These are phyloP conservation scores for Plemyria rubiginata DNA, from an alignment of 2,888 invertebrate genomes.

Conservation along the genomic window DNA sequence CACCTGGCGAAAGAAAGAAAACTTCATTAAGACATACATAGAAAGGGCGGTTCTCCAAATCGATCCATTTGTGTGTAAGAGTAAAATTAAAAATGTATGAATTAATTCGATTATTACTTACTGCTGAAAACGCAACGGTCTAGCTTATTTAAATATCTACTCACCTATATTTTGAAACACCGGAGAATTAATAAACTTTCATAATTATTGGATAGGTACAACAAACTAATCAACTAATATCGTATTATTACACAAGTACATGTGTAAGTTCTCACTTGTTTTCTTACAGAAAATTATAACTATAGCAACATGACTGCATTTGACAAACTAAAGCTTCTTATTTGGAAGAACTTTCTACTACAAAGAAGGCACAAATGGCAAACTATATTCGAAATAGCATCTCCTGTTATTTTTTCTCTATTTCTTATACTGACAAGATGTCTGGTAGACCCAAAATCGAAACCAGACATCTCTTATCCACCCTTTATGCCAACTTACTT, in stretches of 20 bases:
- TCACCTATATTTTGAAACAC: too few species aligned
- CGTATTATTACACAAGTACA: too few species aligned
- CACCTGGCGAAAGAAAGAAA: not conserved
- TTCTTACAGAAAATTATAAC: conserved; percentile 38
- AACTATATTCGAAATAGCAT: conserved; percentile 88
- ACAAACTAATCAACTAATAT: too few species aligned
- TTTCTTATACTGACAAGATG: conserved; percentile 90
- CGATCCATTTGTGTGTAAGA: conserved; percentile 15
- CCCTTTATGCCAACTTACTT: conserved; percentile 75
- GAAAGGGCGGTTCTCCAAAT: conserved; percentile 24
- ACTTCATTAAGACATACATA: not conserved
- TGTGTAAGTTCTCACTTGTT: not conserved
- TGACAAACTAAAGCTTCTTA: conserved; percentile 88
- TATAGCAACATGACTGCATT: conserved; percentile 66
- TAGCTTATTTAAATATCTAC: too few species aligned
- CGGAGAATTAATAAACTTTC: too few species aligned
- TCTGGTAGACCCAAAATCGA: conserved; percentile 86
- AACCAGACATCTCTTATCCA: conserved; percentile 64
- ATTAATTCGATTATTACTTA: not conserved
- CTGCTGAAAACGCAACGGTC: too few species aligned
- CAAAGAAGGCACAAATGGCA: conserved; percentile 90
- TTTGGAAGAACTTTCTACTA: conserved; percentile 93
- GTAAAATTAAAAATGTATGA: conserved; percentile 21
- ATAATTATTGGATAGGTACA: too few species aligned
- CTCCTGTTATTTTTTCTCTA: conserved; percentile 88